A percentile compares a stretch with the other conserved stretches of the same genome.
These are phyloP conservation scores for Dallia pectoralis DNA, from an alignment of 2,797 vertebrate species.

Conservation along the genomic window DNA sequence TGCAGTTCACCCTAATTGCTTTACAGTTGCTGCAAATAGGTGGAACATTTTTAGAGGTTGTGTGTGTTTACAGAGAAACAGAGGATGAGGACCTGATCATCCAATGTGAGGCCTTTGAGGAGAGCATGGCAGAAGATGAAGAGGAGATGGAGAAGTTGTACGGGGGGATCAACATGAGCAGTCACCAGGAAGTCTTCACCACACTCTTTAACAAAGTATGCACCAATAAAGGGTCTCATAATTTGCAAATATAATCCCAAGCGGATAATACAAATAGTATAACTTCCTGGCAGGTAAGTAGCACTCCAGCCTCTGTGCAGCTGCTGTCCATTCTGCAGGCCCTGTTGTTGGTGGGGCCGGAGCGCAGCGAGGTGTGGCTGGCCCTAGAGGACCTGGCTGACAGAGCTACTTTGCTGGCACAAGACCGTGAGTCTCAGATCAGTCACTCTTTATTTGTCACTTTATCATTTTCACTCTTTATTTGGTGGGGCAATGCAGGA, in stretches of 20 bases:
- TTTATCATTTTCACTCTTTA: neutral
- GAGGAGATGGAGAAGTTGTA: constrained; percentile 80
- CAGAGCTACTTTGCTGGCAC: constrained; percentile 77
- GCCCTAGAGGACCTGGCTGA: constrained; percentile 79
- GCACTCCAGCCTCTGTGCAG: constrained; percentile 76
- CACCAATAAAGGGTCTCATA: neutral
- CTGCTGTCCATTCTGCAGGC: constrained; percentile 86
- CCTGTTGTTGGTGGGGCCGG: constrained; percentile 78
- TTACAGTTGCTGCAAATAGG: too few relatives aligned
- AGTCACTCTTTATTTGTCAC: neutral
- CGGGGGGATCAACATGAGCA: constrained; percentile 83
- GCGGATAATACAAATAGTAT: neutral
- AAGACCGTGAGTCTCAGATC: constrained; percentile 15
- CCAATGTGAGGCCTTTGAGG: constrained; percentile 84
- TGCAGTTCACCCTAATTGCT: too few relatives aligned
- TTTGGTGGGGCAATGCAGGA: neutral
- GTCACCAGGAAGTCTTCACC: constrained; percentile 83
- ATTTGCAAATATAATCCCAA: neutral
- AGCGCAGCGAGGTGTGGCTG: constrained; percentile 78
- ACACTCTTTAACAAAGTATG: constrained; percentile 84
- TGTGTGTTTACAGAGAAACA: constrained; percentile 70
- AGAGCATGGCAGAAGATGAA: constrained; percentile 80
- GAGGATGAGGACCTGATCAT: constrained; percentile 83
- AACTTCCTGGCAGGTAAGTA: constrained; percentile 76
- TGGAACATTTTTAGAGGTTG: neutral